Conservation (phyloP, 1,140 invertebrate genomes). For the Drosophila kikkawai region DNA sequence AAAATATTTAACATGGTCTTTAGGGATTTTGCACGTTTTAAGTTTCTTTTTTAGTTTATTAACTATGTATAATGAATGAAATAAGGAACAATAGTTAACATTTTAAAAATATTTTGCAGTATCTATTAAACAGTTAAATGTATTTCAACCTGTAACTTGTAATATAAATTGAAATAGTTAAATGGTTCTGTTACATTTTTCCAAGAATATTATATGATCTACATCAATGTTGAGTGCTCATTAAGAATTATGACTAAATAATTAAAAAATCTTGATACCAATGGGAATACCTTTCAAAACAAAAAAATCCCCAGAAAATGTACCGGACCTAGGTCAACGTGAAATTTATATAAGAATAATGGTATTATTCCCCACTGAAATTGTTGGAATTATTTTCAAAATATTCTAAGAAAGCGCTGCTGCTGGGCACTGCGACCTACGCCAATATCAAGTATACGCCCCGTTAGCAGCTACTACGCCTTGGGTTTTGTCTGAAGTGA, state of each 20-base stretch:
- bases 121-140: too few species aligned
- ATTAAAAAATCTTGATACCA: too few species aligned
- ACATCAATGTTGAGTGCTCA: neutral
- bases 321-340: constrained; percentile 30
- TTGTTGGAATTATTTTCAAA: constrained; percentile 22
- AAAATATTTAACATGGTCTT: too few species aligned
- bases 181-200: neutral
- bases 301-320: neutral
- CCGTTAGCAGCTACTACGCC: constrained; percentile 17
- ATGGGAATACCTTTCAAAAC: neutral
- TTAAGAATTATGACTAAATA: neutral
- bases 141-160: too few species aligned
- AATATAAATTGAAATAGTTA: neutral
- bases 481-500: constrained; percentile 24
- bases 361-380: constrained; percentile 1
- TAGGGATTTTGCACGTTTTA: too few species aligned
- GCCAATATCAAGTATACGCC: constrained; percentile 43
- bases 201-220: constrained; percentile 1
- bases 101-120: too few species aligned
- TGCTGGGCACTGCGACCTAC: constrained; percentile 15
- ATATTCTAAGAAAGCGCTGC: constrained; percentile 13
- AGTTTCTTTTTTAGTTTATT: too few species aligned
- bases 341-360: constrained; percentile 10
- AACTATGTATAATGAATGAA: too few species aligned
- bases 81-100: too few species aligned